Evolutionary conservation across 2,113 vertebrate genomes (phyloP).

Genomic region (Psilopsiagon aurifrons): DNA sequence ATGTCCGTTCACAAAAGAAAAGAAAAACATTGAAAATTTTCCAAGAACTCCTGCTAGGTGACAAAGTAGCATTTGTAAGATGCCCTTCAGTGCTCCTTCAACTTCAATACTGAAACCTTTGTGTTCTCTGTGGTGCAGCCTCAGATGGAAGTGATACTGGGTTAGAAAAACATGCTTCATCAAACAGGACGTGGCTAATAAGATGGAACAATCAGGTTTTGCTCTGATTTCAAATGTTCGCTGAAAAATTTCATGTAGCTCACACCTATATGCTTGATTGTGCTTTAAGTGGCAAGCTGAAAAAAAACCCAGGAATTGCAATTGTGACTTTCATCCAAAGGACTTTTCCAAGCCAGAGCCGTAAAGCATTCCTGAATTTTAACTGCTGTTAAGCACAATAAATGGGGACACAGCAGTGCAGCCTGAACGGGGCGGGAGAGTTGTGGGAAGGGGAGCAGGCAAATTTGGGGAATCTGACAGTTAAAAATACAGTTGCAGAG

Average conservation of each 20-base stretch:
- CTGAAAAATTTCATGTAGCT: slow-evolving; percentile 21
- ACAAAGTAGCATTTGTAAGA: slow-evolving; percentile 51
- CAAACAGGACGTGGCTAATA: slow-evolving; percentile 36
- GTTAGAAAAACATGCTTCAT: slow-evolving; percentile 49
- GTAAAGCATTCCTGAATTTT: not conserved
- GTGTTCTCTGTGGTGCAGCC: slow-evolving; percentile 40
- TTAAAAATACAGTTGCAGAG: not conserved
- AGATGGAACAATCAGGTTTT: slow-evolving; percentile 24
- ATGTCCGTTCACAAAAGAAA: slow-evolving; percentile 58
- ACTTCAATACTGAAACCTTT: slow-evolving; percentile 54
- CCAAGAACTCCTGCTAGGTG: slow-evolving; percentile 55
- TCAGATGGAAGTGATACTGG: slow-evolving; percentile 48
- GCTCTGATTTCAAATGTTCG: slow-evolving; percentile 51
- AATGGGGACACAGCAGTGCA: not conserved
- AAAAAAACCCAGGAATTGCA: not conserved
- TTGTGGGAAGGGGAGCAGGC: not conserved
- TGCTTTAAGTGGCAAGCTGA: slow-evolving; percentile 31
- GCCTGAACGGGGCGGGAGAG: not conserved
- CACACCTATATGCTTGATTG: not conserved
- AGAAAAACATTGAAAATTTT: slow-evolving; percentile 48
- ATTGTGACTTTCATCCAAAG: slow-evolving; percentile 49
- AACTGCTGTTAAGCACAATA: not conserved
- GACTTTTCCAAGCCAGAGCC: slow-evolving; percentile 16
- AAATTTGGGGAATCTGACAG: not conserved
- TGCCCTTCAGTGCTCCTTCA: slow-evolving; percentile 43